Evolutionary conservation across 2,113 vertebrate genomes (phyloP), one percentile per base, ranked within the genome.

Genomic region (Hyaena hyaena): DNA sequence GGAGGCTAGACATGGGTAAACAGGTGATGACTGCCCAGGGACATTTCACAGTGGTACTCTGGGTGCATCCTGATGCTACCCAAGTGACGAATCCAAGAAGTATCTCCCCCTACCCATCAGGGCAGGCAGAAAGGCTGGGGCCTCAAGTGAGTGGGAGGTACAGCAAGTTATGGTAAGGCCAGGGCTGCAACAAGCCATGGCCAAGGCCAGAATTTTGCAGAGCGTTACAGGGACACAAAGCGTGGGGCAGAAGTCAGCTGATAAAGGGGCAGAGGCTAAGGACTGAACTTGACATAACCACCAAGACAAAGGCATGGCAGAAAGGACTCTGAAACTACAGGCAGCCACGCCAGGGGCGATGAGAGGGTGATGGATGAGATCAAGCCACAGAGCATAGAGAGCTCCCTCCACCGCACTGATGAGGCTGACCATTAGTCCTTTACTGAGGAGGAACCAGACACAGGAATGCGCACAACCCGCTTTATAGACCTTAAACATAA

Each of bases 391-490:
- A 45, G 7, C 45, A 26, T 4, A 2, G 6, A 31, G 39, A 77
- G 24, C 16, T 1, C 39, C 19, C 1, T 48, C 45, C 3, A 11
- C 8, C 74, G 45, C 1, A 4, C 2, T 0, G 82, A 14, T 0
- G 23, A 63, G 3, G 3, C 23, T 3, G 16, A n/a, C 10, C 28
- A 17, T 26, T 3, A 17, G 28, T 55, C 80, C 88, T 69, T 71
- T 5, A 50, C 58, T 10, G 11, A 79, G 11, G 5, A 23, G 23
- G 21, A 74, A 11, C n/a, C 71, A 14, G 31, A n/a, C 15, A 23
- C 7, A 7, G 33, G 35, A 3, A 28, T 31, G 31, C 24, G 65
- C n/a, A 84, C 12, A 16, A 77, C 26, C 58, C 35, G 12, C 74
- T 61, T 5, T 45, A 16, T 2, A 8, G 2, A 58, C 39, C 53